A percentile compares a stretch with the other conserved stretches of the same genome.
Evolutionary conservation across 2,888 invertebrate genomes (phyloP).

Genomic region (Villa cingulata): DNA sequence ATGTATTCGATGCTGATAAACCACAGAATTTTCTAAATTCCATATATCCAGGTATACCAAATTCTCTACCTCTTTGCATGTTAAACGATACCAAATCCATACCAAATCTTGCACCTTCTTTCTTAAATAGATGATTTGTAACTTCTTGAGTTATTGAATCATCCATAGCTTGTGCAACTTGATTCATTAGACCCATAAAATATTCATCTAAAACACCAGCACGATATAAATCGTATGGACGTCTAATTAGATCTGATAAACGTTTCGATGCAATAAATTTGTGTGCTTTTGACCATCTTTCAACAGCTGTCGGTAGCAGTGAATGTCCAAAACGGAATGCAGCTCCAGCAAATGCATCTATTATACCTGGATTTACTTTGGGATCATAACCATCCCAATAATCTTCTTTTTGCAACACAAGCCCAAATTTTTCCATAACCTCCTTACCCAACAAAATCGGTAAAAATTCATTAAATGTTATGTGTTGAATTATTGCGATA

Average conservation of each 20-base stretch:
- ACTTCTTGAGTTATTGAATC: conserved; percentile 84
- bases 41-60: conserved; percentile 85
- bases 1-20: conserved; percentile 59
- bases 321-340: conserved; percentile 90
- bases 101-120: conserved; percentile 55
- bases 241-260: conserved; percentile 72
- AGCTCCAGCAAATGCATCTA: conserved; percentile 81
- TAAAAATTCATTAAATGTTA: conserved; percentile 81
- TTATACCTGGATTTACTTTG: conserved; percentile 73
- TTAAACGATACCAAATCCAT: conserved; percentile 87
- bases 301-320: conserved; percentile 74
- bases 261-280: conserved; percentile 87
- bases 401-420: conserved; percentile 66
- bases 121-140: conserved; percentile 84
- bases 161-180: conserved; percentile 90
- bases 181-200: conserved; percentile 84
- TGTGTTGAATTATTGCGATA: conserved; percentile 76
- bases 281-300: conserved; percentile 89
- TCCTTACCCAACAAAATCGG: conserved; percentile 81
- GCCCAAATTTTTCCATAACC: conserved; percentile 80
- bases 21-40: conserved; percentile 86
- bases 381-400: conserved; percentile 51
- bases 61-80: conserved; percentile 85
- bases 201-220: conserved; percentile 85
- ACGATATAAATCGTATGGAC: conserved; percentile 80